These are phyloP conservation scores for Craterocephalus amniculus DNA, from an alignment of 2,797 vertebrate genomes.

Conservation along the genomic window DNA sequence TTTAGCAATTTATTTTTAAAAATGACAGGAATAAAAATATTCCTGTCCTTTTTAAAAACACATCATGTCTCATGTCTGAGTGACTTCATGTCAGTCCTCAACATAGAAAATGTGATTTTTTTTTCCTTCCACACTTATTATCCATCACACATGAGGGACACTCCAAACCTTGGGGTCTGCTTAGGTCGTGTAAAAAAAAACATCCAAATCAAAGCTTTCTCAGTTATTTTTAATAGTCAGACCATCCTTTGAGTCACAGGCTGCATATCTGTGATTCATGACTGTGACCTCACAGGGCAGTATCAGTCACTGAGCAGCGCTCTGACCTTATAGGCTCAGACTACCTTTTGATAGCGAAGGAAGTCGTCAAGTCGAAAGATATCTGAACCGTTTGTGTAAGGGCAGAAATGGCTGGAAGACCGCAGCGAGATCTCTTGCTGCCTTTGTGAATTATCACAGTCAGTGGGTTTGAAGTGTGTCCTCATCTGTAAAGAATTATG, in stretches of 20 bases:
- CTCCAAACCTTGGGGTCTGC: conserved; percentile 23
- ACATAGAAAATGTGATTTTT: conserved; percentile 47
- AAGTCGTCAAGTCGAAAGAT: conserved; percentile 27
- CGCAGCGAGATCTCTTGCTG: conserved; percentile 12
- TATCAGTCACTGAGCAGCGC: conserved; percentile 33
- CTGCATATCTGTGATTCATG: conserved; percentile 31
- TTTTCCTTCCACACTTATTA: conserved; percentile 38
- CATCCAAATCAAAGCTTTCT: conserved; percentile 33
- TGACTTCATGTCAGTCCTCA: conserved; percentile 48
- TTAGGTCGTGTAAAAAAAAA: conserved; percentile 35
- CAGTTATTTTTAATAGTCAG: conserved; percentile 41
- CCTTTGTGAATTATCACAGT: conserved; percentile 37
- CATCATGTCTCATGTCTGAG: conserved; percentile 39
- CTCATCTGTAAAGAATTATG: conserved; percentile 58
- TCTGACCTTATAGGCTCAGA: conserved; percentile 35
- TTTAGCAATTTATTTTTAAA: too few species aligned
- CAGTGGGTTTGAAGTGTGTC: conserved; percentile 35
- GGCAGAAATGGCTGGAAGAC: conserved; percentile 1
- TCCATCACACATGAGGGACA: conserved; percentile 20
- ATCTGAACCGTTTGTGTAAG: conserved; percentile 41
- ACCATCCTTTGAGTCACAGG: conserved; percentile 42
- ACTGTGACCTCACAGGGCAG: conserved; percentile 39
- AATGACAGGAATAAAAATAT: too few species aligned
- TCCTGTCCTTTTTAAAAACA: conserved; percentile 42
- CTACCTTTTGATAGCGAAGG: conserved; percentile 46